phyloP scores from a whole-genome alignment of 2,113 vertebrate species.

The Machaerirhynchus nigripectus region DNA sequence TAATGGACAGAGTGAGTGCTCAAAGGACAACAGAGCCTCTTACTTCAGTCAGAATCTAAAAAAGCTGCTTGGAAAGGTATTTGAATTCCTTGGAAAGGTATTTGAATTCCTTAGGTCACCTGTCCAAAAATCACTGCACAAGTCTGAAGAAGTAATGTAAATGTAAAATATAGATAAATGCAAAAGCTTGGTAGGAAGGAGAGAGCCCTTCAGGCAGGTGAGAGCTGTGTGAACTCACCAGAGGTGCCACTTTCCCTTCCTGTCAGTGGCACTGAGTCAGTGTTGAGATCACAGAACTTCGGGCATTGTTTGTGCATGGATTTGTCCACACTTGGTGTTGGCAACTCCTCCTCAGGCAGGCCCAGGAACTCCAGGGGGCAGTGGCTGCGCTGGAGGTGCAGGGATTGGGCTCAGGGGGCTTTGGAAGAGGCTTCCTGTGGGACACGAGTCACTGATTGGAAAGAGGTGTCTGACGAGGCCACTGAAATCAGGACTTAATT shows the following conservation, averaged over 20 bases:
- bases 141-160: background rate
- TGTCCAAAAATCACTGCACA: background rate
- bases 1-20: background rate
- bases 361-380: background rate
- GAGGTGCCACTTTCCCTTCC: background rate
- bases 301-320: background rate
- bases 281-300: too few relatives aligned
- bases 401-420: rapidly evolving
- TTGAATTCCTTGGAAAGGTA: background rate
- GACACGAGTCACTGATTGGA: rapidly evolving
- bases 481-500: background rate
- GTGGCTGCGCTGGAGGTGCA: background rate
- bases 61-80: background rate
- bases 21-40: background rate
- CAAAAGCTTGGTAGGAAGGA: background rate
- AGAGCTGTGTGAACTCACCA: background rate
- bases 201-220: background rate
- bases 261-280: background rate
- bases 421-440: background rate
- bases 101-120: background rate
- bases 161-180: too few relatives aligned
- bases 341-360: background rate
- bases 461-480: background rate
- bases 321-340: background rate
- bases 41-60: background rate